These are phyloP conservation scores for Climacteris rufus DNA, from an alignment of 2,113 vertebrate species.

Conservation along the genomic window DNA sequence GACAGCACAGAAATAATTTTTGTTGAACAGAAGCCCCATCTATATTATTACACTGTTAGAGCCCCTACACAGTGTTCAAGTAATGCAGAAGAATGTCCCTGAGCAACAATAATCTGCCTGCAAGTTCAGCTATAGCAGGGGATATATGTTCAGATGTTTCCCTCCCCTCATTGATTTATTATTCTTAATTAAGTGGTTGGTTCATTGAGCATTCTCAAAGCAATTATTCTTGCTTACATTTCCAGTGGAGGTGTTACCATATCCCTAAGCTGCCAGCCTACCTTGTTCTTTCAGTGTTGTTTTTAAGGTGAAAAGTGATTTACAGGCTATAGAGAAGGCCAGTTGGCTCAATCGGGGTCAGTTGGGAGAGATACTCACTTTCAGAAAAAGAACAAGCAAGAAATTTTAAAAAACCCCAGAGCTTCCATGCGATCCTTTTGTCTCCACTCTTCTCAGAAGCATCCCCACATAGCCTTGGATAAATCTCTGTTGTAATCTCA, in stretches of 20 bases:
- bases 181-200: conserved; percentile 52
- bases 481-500: neutral
- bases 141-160: neutral
- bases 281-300: neutral
- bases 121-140: neutral
- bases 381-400: neutral
- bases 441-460: neutral
- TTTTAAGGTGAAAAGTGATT: conserved; percentile 17
- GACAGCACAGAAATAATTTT: neutral
- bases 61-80: neutral
- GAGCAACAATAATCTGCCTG: neutral
- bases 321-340: neutral
- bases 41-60: neutral
- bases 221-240: conserved; percentile 41
- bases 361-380: neutral
- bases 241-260: conserved; percentile 1
- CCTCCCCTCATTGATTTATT: conserved; percentile 44
- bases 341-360: neutral
- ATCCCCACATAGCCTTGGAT: fast-evolving
- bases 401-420: no score
- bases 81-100: neutral
- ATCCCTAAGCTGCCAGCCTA: neutral
- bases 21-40: neutral
- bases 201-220: conserved; percentile 17
- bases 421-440: neutral